Evolutionary conservation across 1,140 invertebrate species (phyloP).

Genomic region (Metopolophium dirhodum): DNA sequence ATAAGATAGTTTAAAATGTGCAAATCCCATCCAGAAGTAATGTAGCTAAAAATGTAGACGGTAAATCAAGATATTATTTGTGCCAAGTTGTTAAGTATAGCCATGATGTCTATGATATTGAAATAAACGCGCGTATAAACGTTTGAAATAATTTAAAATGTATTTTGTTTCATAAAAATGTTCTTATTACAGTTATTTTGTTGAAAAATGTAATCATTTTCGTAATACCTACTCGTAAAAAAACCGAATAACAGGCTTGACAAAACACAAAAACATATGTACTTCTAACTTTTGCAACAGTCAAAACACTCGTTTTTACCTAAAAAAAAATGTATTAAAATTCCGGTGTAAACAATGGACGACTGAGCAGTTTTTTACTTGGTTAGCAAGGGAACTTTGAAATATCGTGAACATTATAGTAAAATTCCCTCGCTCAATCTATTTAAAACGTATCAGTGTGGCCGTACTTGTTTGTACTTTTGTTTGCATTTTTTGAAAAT

Average conservation of each 20-base stretch:
- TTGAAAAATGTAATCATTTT: background rate
- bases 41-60: background rate
- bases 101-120: background rate
- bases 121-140: background rate
- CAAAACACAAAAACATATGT: background rate
- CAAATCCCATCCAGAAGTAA: background rate
- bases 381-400: background rate
- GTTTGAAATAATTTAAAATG: background rate
- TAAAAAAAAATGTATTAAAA: background rate
- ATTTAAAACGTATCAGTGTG: background rate
- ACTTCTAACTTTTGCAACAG: background rate
- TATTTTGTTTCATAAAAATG: background rate
- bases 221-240: background rate
- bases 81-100: background rate
- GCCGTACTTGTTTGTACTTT: background rate
- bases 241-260: background rate
- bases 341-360: background rate
- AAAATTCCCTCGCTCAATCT: background rate
- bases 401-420: background rate
- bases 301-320: background rate
- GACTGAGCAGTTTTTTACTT: background rate
- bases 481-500: background rate
- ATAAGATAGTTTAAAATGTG: background rate
- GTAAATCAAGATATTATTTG: background rate
- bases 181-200: background rate